Conservation (phyloP, 35 echinoderm and acorn worm genomes). For the Chiridota heheva region DNA sequence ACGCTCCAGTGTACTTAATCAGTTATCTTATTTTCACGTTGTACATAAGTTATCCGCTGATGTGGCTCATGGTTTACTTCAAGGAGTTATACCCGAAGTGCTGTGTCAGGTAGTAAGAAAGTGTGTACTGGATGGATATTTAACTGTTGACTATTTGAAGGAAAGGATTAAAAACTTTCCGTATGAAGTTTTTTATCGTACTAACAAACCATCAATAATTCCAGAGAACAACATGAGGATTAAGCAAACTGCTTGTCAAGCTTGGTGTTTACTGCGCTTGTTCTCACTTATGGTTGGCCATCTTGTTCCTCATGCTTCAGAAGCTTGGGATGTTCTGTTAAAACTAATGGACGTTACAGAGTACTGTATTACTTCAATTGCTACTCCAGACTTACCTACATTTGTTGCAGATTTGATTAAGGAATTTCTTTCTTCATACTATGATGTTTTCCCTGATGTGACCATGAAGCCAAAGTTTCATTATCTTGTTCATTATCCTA, state of each 20-base stretch:
- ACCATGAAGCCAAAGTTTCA: constrained; percentile 70
- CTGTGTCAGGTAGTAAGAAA: not conserved
- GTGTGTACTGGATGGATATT: constrained; percentile 18
- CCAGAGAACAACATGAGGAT: constrained; percentile 4
- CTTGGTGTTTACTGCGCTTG: constrained; percentile 27
- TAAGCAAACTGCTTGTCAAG: constrained; percentile 36
- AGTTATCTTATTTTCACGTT: constrained; percentile 55
- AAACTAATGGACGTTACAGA: constrained; percentile 28
- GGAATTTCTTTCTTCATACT: constrained; percentile 16
- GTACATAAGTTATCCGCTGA: constrained; percentile 24
- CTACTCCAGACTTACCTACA: not conserved
- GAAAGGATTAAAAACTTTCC: constrained; percentile 30
- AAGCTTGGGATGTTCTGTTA: constrained; percentile 15
- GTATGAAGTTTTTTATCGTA: constrained; percentile 32
- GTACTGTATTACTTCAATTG: constrained; percentile 4
- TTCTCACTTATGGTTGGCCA: constrained; percentile 53
- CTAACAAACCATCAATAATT: constrained; percentile 41
- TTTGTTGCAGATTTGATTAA: constrained; percentile 27
- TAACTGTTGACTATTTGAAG: constrained; percentile 12
- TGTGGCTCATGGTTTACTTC: constrained; percentile 50
- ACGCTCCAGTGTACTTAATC: constrained; percentile 1
- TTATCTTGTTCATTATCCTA: constrained; percentile 50
- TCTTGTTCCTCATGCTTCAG: constrained; percentile 1
- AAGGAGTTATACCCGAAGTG: constrained; percentile 52
- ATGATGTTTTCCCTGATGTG: not conserved